These are phyloP conservation scores for Myocastor coypus DNA, from an alignment of 2,113 vertebrate species.

Conservation along the genomic window DNA sequence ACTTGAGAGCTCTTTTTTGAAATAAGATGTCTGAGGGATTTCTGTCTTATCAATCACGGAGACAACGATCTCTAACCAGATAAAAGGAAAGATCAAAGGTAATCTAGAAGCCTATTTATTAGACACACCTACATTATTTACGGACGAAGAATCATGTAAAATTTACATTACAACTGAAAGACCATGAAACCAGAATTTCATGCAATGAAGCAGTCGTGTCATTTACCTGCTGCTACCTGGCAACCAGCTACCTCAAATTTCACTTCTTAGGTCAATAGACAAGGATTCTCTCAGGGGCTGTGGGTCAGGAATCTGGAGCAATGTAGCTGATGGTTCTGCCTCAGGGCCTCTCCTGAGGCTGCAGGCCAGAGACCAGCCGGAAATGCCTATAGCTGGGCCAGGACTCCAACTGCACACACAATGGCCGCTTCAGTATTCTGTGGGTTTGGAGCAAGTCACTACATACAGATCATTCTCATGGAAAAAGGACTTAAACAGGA, in stretches of 20 bases:
- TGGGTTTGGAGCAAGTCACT: background rate
- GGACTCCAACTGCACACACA: too few relatives aligned
- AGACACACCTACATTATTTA: background rate
- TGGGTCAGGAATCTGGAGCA: background rate
- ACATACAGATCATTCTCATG: background rate
- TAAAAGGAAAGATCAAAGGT: background rate
- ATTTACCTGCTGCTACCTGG: background rate
- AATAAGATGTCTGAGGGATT: background rate
- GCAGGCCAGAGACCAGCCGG: background rate
- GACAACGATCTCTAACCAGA: background rate
- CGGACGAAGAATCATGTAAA: slow-evolving; percentile 2
- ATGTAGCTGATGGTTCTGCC: background rate
- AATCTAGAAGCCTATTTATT: background rate
- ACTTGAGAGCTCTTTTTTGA: background rate
- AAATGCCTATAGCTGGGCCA: background rate
- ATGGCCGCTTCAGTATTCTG: too few relatives aligned
- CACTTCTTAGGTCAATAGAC: too few relatives aligned
- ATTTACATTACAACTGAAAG: background rate
- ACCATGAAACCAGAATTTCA: background rate
- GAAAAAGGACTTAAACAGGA: background rate
- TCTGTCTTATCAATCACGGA: background rate
- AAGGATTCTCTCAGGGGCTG: background rate
- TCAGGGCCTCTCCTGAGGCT: background rate
- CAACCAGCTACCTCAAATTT: background rate
- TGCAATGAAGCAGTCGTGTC: too few relatives aligned